Evolutionary conservation across 1,140 invertebrate genomes (phyloP).

Genomic region (Drosophila parvula): DNA sequence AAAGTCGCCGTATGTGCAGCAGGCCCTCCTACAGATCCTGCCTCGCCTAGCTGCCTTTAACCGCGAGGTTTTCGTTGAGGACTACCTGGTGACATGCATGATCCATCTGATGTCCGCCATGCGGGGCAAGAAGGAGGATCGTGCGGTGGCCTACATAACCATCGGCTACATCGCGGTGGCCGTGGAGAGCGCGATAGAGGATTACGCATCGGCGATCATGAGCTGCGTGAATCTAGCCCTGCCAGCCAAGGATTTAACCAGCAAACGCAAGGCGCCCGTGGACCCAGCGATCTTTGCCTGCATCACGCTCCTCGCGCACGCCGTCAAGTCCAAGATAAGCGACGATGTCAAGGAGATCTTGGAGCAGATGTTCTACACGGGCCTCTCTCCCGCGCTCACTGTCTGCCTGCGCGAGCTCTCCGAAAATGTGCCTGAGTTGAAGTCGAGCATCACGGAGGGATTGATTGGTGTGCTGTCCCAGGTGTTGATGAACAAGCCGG

Average conservation of each 20-base stretch:
- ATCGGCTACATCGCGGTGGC: slow-evolving; percentile 96
- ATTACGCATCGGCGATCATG: slow-evolving; percentile 93
- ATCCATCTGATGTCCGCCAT: slow-evolving; percentile 91
- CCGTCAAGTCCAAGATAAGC: slow-evolving; percentile 90
- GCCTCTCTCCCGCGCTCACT: slow-evolving; percentile 94
- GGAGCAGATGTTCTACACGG: slow-evolving; percentile 96
- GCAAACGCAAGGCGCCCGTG: slow-evolving; percentile 89
- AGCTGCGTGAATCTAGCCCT: slow-evolving; percentile 92
- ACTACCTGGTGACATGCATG: slow-evolving; percentile 92
- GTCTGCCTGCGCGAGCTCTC: slow-evolving; percentile 96
- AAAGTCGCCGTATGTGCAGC: slow-evolving; percentile 93
- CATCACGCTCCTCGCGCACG: slow-evolving; percentile 95
- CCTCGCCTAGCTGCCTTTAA: slow-evolving; percentile 98
- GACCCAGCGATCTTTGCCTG: slow-evolving; percentile 97
- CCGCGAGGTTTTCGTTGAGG: slow-evolving; percentile 90
- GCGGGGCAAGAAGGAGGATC: slow-evolving; percentile 92
- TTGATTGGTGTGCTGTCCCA: slow-evolving; percentile 93
- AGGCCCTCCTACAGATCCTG: slow-evolving; percentile 93
- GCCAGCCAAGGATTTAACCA: slow-evolving; percentile 90
- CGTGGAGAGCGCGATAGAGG: slow-evolving; percentile 92
- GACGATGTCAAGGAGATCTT: slow-evolving; percentile 93
- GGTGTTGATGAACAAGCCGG: slow-evolving; percentile 94
- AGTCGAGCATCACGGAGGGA: slow-evolving; percentile 96
- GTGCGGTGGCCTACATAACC: slow-evolving; percentile 93
- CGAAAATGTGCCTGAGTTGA: slow-evolving; percentile 93